Conservation (phyloP, 2,888 invertebrate genomes). For the Epirrhoe tristata region DNA sequence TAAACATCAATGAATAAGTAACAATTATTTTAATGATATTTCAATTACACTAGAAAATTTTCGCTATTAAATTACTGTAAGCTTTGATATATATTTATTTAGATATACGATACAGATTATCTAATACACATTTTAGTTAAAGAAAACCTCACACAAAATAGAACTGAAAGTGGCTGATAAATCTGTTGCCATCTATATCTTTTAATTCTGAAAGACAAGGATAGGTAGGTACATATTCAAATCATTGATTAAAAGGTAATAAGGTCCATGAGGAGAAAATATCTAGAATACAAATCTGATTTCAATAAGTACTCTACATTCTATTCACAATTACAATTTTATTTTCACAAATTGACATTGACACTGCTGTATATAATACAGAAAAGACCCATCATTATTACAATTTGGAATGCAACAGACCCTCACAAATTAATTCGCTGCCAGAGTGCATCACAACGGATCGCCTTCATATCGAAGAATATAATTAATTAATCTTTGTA, state of each 20-base stretch:
- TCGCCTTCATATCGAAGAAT: too few species aligned
- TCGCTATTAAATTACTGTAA: conserved; percentile 30
- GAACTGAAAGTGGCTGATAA: not conserved
- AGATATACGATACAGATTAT: conserved; percentile 7
- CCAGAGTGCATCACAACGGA: not conserved
- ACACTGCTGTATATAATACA: conserved; percentile 54
- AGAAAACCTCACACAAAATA: not conserved
- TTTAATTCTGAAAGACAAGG: not conserved
- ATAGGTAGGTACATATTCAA: not conserved
- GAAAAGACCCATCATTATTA: conserved; percentile 48
- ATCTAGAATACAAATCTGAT: conserved; percentile 7
- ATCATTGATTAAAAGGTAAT: not conserved
- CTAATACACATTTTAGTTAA: conserved; percentile 21
- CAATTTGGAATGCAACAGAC: conserved; percentile 59
- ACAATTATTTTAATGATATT: conserved; percentile 39
- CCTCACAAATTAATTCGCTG: conserved; percentile 6
- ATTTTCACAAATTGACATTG: conserved; percentile 57
- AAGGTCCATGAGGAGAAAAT: not conserved
- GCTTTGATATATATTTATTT: conserved; percentile 20
- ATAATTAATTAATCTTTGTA: too few species aligned
- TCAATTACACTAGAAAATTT: conserved; percentile 34
- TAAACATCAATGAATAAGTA: conserved; percentile 47
- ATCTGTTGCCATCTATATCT: not conserved
- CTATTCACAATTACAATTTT: conserved; percentile 38
- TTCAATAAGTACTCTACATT: conserved; percentile 7